These are phyloP conservation scores for Flexamia atlantica DNA, from an alignment of 2,888 invertebrate genomes.

Conservation along the genomic window DNA sequence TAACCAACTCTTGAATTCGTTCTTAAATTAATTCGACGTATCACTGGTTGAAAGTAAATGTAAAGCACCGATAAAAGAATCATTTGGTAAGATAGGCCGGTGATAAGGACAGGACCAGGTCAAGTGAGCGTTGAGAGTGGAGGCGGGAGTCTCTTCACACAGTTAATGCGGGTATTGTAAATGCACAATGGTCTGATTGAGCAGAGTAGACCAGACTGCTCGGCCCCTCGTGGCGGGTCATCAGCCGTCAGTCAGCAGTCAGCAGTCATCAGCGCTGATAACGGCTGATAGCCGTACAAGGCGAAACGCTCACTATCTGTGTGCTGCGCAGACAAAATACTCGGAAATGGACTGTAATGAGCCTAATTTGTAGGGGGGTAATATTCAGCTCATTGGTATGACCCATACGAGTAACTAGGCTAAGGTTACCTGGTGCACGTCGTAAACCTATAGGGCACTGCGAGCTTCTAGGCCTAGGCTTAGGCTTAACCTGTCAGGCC, in stretches of 20 bases:
- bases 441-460: too few relatives aligned
- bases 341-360: background rate
- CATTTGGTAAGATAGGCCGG: background rate
- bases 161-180: constrained; percentile 44
- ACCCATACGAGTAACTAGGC: too few relatives aligned
- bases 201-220: constrained; percentile 13
- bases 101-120: background rate
- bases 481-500: too few relatives aligned
- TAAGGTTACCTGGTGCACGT: too few relatives aligned
- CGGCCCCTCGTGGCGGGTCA: constrained; percentile 28
- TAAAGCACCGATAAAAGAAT: too few relatives aligned
- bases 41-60: too few relatives aligned
- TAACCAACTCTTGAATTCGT: too few relatives aligned
- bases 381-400: too few relatives aligned
- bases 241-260: constrained; percentile 4
- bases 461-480: too few relatives aligned
- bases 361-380: too few relatives aligned
- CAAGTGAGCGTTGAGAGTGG: background rate
- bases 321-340: background rate
- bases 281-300: constrained; percentile 6
- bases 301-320: background rate
- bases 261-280: background rate
- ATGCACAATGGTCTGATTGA: background rate
- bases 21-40: too few relatives aligned
- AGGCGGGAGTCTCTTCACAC: constrained; percentile 21